Percentiles rank a stretch among this genome's conserved stretches.
These are phyloP conservation scores for Glaucidium brasilianum DNA, from an alignment of 2,113 vertebrate species.

Conservation along the genomic window DNA sequence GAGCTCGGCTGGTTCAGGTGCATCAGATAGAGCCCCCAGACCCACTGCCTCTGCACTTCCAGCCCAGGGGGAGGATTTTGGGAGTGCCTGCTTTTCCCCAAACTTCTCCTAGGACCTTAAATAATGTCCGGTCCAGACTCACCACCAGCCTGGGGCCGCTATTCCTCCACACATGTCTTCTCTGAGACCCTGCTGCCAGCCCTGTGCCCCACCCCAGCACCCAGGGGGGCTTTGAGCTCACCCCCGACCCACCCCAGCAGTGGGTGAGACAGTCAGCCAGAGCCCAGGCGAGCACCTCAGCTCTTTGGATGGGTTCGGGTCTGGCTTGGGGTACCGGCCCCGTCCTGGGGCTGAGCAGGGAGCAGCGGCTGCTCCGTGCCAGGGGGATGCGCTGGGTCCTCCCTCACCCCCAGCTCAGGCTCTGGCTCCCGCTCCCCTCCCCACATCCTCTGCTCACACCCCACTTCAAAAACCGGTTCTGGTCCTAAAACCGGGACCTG, in stretches of 20 bases:
- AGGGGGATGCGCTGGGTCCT: not conserved
- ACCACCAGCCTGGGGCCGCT: not conserved
- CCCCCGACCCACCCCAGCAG: not conserved
- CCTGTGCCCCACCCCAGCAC: not conserved
- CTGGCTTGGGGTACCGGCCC: not conserved
- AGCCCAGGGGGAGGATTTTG: too few species aligned
- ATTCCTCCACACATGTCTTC: fast-evolving
- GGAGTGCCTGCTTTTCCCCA: not conserved
- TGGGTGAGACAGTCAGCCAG: not conserved
- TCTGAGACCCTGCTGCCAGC: not conserved
- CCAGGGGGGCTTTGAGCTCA: not conserved
- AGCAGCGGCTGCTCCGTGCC: not conserved
- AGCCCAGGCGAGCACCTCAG: not conserved
- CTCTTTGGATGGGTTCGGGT: not conserved
- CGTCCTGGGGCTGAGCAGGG: not conserved
- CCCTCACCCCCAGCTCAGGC: not conserved
- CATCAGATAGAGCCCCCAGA: not conserved
- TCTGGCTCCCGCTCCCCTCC: not conserved
- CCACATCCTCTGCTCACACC: not conserved
- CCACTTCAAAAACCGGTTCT: not conserved
- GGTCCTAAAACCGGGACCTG: not conserved
- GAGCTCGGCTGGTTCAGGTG: not conserved
- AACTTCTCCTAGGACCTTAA: not conserved
- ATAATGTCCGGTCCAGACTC: fast-evolving
- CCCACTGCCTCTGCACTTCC: not conserved